Conservation (phyloP, 2,113 vertebrate species). For the Hiodon tergisus region DNA sequence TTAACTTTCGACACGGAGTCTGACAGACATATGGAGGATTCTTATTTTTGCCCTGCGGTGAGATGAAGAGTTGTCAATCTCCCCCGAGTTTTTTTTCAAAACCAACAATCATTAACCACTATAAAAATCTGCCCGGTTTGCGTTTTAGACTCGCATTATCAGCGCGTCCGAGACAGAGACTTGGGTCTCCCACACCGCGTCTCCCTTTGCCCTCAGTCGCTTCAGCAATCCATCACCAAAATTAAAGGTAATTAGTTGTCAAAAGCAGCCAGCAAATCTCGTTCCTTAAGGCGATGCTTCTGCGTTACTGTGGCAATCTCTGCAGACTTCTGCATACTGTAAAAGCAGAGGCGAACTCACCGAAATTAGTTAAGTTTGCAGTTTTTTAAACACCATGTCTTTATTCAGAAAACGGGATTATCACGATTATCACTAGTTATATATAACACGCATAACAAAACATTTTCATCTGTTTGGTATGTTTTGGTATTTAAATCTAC, state of each 20-base stretch:
- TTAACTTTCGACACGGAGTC: slow-evolving; percentile 26
- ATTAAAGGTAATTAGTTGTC: slow-evolving; percentile 74
- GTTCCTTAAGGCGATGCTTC: slow-evolving; percentile 45
- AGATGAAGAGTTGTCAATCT: slow-evolving; percentile 50
- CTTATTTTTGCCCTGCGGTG: slow-evolving; percentile 37
- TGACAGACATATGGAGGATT: slow-evolving; percentile 36
- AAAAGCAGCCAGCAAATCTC: slow-evolving; percentile 50
- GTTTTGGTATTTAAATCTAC: too few species aligned
- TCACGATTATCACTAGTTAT: too few species aligned
- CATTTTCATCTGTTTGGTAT: too few species aligned
- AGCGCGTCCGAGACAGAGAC: slow-evolving; percentile 38
- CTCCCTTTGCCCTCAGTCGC: slow-evolving; percentile 46
- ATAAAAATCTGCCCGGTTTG: slow-evolving; percentile 51
- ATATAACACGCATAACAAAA: too few species aligned
- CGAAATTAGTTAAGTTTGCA: not conserved
- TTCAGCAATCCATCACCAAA: slow-evolving; percentile 59
- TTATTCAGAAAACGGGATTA: too few species aligned
- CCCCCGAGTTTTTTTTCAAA: slow-evolving; percentile 37
- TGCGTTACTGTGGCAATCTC: not conserved
- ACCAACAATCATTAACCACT: slow-evolving; percentile 55
- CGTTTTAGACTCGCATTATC: slow-evolving; percentile 53
- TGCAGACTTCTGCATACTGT: not conserved
- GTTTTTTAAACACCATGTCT: too few species aligned
- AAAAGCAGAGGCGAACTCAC: slow-evolving; percentile 1
- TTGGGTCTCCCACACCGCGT: slow-evolving; percentile 42